Conservation (phyloP, 2,888 invertebrate genomes). For the Macrosiphum euphorbiae region DNA sequence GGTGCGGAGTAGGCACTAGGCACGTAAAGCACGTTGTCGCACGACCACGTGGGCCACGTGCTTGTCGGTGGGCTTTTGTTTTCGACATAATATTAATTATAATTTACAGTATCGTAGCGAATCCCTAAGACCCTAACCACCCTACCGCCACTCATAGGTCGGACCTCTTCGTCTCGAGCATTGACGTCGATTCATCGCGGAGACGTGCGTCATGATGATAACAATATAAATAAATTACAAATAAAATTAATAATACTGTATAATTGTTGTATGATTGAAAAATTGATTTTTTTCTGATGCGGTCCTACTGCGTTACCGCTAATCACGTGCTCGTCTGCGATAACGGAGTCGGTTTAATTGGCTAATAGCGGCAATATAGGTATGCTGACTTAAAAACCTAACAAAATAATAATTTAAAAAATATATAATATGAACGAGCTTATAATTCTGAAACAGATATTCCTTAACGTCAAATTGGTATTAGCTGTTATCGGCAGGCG, state of each 20-base stretch:
- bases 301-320: not conserved
- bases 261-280: not conserved
- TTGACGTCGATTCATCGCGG: not conserved
- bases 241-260: not conserved
- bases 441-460: not conserved
- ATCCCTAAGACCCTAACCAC: not conserved
- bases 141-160: not conserved
- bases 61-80: conserved; percentile 8
- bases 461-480: not conserved
- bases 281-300: not conserved
- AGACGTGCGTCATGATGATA: not conserved
- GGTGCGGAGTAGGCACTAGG: not conserved
- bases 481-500: not conserved
- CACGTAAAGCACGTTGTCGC: conserved; percentile 10
- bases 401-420: not conserved
- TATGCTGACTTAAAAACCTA: not conserved
- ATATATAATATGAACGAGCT: not conserved
- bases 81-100: not conserved
- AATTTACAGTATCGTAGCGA: not conserved
- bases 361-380: not conserved
- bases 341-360: conserved; percentile 28
- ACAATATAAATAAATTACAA: not conserved
- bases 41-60: conserved; percentile 35
- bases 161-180: not conserved
- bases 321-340: conserved; percentile 38